Percentiles rank a stretch among this genome's conserved stretches.
Evolutionary conservation across 2,797 vertebrate species (phyloP).

Genomic region (Scarus forsteni): DNA sequence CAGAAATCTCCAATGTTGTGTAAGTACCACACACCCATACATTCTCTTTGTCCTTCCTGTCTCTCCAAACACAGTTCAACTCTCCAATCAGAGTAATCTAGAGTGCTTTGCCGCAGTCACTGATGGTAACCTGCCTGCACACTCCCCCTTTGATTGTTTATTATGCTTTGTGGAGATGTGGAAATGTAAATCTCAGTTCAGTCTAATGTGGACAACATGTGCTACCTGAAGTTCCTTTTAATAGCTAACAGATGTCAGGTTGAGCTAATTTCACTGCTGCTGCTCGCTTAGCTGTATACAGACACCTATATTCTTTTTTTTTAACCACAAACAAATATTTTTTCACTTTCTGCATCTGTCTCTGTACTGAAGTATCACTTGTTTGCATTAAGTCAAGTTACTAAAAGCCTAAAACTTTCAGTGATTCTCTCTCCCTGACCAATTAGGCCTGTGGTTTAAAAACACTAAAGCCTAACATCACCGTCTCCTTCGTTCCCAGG

Average conservation of each 20-base stretch:
- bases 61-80: slow-evolving; percentile 11
- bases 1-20: too few species aligned
- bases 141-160: slow-evolving; percentile 85
- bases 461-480: slow-evolving; percentile 79
- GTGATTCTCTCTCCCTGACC: slow-evolving; percentile 71
- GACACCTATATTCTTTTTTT: slow-evolving; percentile 27
- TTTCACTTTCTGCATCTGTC: slow-evolving; percentile 19
- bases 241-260: slow-evolving; percentile 91
- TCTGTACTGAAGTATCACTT: slow-evolving; percentile 77
- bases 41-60: slow-evolving; percentile 36
- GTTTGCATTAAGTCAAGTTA: slow-evolving; percentile 77
- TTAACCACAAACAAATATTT: background rate
- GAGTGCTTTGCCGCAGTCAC: slow-evolving; percentile 36
- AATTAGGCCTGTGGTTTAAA: slow-evolving; percentile 82
- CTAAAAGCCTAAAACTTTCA: slow-evolving; percentile 54
- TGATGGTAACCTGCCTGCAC: slow-evolving; percentile 53
- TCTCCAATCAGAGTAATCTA: slow-evolving; percentile 26
- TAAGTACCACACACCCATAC: background rate
- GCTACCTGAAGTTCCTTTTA: slow-evolving; percentile 93
- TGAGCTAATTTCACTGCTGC: slow-evolving; percentile 62
- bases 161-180: slow-evolving; percentile 93
- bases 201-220: slow-evolving; percentile 92
- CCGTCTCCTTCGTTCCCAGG: slow-evolving; percentile 61
- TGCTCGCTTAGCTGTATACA: slow-evolving; percentile 36
- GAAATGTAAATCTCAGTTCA: slow-evolving; percentile 88